Evolutionary conservation across 2,113 vertebrate genomes (phyloP), one percentile per base, ranked within the genome.

Genomic region (Toxostoma redivivum): DNA sequence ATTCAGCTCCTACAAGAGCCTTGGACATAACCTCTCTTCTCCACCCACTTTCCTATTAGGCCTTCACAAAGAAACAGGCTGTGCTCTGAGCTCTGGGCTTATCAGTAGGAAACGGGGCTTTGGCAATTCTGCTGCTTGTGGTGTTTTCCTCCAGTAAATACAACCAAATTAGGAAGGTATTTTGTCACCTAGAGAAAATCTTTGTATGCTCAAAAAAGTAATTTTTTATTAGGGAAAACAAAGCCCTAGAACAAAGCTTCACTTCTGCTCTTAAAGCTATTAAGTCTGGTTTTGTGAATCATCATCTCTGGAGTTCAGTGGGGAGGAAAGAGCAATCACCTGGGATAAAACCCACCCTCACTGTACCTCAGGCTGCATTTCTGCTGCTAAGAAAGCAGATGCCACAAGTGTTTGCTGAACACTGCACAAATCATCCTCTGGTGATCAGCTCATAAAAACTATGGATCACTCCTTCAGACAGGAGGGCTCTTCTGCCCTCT

Each of bases 101-200:
- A 73, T 78, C 90, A 92, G 86, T 24, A 93, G 92, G 67, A 90
- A 95, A 92, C 79, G 31, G 71, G 74, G 54, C 67, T 92, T 72
- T 60, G 76, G 78, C 81, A 95, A 15, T 72, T 72, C 79, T 90
- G 37, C 70, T 90, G 51, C 73, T 67, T 25, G 17, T 58, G 78
- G 17, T 74, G 35, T 53, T 94, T 67, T 82, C 81, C 84, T 80
- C 44, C 71, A 93, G 62, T 79, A 88, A 88, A 40, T 61, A 78
- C 79, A 35, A 72, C 17, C 53, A 35, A 4, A 18, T 16, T 76
- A 57, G 40, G 65, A 25, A 69, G 3, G 25, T 35, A 56, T 25
- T 87, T 69, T 88, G 58, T 65, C 74, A 94, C 66, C 61, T 76
- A 48, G 0, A 65, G 88, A 90, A 92, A 92, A 87, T 21, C 35